phyloP scores from a whole-genome alignment of 2,888 invertebrate species.

The Acrobasis suavella region DNA sequence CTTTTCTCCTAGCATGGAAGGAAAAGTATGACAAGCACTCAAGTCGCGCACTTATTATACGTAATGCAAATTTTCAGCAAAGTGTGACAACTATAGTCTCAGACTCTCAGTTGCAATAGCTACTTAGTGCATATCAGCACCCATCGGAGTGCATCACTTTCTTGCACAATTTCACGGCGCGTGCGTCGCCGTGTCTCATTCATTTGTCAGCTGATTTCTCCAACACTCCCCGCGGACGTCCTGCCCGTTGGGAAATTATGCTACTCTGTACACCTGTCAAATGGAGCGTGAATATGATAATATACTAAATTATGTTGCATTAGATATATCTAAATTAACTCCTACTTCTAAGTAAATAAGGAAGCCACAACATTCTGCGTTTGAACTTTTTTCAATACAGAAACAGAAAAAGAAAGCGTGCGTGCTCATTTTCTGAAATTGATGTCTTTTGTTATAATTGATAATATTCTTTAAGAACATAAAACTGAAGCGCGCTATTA shows the following conservation, averaged over 20 bases:
- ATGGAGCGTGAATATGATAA: background rate
- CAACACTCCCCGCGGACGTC: constrained; percentile 59
- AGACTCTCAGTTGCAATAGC: background rate
- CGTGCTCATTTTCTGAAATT: too few relatives aligned
- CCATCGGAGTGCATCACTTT: constrained; percentile 52
- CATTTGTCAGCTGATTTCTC: constrained; percentile 64
- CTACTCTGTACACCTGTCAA: background rate
- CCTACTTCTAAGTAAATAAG: too few relatives aligned
- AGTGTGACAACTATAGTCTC: background rate
- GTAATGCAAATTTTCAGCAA: background rate
- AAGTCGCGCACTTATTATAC: too few relatives aligned
- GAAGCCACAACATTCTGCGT: too few relatives aligned
- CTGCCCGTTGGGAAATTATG: constrained; percentile 41
- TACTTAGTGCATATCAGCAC: constrained; percentile 3
- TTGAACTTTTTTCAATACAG: too few relatives aligned
- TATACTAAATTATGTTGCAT: background rate
- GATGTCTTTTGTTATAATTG: too few relatives aligned
- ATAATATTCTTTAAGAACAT: too few relatives aligned
- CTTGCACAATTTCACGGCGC: constrained; percentile 75
- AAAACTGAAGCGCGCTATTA: too few relatives aligned
- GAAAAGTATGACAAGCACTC: too few relatives aligned
- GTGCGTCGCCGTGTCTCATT: constrained; percentile 61
- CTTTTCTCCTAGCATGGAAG: too few relatives aligned
- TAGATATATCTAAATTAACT: too few relatives aligned
- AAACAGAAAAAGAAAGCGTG: too few relatives aligned